Evolutionary conservation across 2,888 invertebrate species (phyloP), one percentile per base, ranked within the genome.

Genomic region (Orchesella flavescens): DNA sequence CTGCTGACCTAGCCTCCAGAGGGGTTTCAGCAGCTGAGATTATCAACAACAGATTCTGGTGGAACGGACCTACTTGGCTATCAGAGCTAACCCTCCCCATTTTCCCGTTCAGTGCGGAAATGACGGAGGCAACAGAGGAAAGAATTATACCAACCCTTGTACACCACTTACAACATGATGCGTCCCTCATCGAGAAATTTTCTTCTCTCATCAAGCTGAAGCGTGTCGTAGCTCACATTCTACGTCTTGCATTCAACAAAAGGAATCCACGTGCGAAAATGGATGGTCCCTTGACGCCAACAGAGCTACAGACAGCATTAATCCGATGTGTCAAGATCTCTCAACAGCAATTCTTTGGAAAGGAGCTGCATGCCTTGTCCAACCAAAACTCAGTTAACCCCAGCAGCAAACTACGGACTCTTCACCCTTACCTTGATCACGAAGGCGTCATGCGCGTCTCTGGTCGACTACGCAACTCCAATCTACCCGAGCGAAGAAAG

Each of bases 1-100:
- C 89, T 0, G 89, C 89, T 1, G 89, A 89, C 55, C 61, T 87
- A 17, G 87, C 87, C 1, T 88, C 89, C 12, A 65, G 86, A 46
- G 46, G 68, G 75, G 82, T 19, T 7, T 21, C 49, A 17, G 19
- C 49, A 10, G 49, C 19, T 5, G 19, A 61, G 3, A 12, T 24
- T n/a, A 13, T 24, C 10, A 12, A 57, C 2, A 13, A n/a, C 46
- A 24, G 10, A 4, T 19, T 80, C 12, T 80, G 80, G 80, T 72
- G 69, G 55, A 46, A 34, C 4, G 80, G 80, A 17, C 80, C 73
- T 65, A 0, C 9, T 0, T 81, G 55, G 55, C 49, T 65, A 10
- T 3, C 34, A 34, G 34, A 34, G 34, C 34, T 7, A 34, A 34
- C 34, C 2, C 34, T 34, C 34, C 34, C 34, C 34, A 34, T 34